Conservation (phyloP, 2,797 vertebrate species). For the Acestrorhynchus altus region DNA sequence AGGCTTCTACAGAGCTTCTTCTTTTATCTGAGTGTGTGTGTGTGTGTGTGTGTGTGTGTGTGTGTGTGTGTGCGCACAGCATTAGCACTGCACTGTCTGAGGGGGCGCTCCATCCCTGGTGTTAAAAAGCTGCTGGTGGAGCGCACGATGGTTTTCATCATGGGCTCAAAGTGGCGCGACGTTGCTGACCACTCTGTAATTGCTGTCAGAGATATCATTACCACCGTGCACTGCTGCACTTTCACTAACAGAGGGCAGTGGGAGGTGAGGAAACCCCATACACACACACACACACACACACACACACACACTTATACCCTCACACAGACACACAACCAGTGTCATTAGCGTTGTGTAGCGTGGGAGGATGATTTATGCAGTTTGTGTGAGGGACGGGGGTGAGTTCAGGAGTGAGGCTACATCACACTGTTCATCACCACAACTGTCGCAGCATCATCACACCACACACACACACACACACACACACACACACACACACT, state of each 20-base stretch:
- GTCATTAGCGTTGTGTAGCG: slow-evolving; percentile 72
- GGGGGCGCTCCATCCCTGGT: slow-evolving; percentile 62
- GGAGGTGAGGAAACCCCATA: slow-evolving; percentile 30
- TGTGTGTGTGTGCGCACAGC: not conserved
- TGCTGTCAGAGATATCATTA: slow-evolving; percentile 47
- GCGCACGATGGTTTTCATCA: slow-evolving; percentile 58
- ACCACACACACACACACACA: not conserved
- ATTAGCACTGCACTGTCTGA: slow-evolving; percentile 56
- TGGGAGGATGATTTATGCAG: slow-evolving; percentile 37
- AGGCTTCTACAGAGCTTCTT: too few relatives aligned
- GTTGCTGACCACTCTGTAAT: slow-evolving; percentile 42
- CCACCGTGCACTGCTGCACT: slow-evolving; percentile 1
- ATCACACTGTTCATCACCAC: slow-evolving; percentile 63
- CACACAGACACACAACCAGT: slow-evolving; percentile 50
- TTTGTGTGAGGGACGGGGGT: slow-evolving; percentile 15
- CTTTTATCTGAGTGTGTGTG: too few relatives aligned
- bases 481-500: not conserved
- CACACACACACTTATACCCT: slow-evolving; percentile 51
- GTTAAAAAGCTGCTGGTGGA: slow-evolving; percentile 71
- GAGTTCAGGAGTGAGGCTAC: slow-evolving; percentile 63
- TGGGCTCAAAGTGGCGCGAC: slow-evolving; percentile 36
- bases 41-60: too few relatives aligned
- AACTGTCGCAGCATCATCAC: slow-evolving; percentile 49
- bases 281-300: slow-evolving; percentile 32
- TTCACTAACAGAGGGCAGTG: slow-evolving; percentile 45